Base-by-base conservation (phyloP, 92 coral and sea anemone species). In the Parazoanthus darwini region DNA sequence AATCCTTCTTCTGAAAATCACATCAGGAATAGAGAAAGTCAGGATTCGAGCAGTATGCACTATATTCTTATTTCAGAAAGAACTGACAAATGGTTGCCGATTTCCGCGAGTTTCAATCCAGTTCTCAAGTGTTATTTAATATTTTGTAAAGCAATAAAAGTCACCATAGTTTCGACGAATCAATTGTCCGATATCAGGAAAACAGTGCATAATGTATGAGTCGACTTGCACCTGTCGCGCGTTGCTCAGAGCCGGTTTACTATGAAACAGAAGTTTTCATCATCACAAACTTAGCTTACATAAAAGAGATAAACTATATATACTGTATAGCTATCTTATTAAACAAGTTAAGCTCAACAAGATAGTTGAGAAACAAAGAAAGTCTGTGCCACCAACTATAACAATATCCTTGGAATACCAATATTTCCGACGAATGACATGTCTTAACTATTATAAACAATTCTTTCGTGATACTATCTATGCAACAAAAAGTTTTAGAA, bases 21-120 rank as follows among this genome's bases (percentile, higher is more conserved):
- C 77, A 73, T 73, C 43, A 15, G 4, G 77, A 73, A 73, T 3
- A 23, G 0, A 26, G 4, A 48, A 48, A 48, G 11, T 48, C 51
- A 22, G 36, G 38, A 73, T 15, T 54, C 59, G 4, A 54, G 70
- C 26, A 22, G 16, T 18, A 18, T 20, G 70, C 26, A 20, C 70
- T 14, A 73, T 11, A 48, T 73, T 35, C 43, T 16, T 33, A 3
- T 36, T 73, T 73, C 77, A 9, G 42, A 70, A 70, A 70, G 77
- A 73, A 35, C 77, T 73, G 77, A 43, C 43, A 73, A 73, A 73
- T 73, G 77, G 77, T 73, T 73, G 77, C n/a, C 11, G 77, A n/a
- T 29, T 48, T 13, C 59, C 59, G 43, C 38, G 77, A 73, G 20
- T 36, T n/a, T 70, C 59, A 13, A 54, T 70, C 35, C 36, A 29